A percentile compares a stretch with the other conserved stretches of the same genome.
phyloP scores from a whole-genome alignment of 2,113 vertebrate species.

The Semnornis frantzii region DNA sequence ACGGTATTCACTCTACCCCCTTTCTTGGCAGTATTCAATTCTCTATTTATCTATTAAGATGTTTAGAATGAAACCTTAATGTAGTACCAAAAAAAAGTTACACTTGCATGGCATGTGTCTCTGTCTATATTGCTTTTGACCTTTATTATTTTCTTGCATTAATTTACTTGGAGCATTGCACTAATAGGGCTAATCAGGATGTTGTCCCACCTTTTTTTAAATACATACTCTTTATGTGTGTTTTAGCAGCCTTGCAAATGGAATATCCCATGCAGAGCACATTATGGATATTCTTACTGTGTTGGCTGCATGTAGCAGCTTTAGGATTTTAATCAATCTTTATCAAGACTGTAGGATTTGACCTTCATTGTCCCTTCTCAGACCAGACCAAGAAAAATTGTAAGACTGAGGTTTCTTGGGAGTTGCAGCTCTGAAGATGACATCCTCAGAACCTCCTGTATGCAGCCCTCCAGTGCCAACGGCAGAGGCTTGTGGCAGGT shows the following conservation, averaged over 20 bases:
- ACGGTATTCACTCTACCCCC: background rate
- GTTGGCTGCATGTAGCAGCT: background rate
- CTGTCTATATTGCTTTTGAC: background rate
- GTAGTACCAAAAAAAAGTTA: background rate
- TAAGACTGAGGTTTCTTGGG: accelerated
- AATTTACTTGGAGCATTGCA: background rate
- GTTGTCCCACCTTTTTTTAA: background rate
- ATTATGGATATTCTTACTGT: background rate
- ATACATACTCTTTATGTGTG: background rate
- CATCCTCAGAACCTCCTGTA: accelerated
- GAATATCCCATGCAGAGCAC: background rate
- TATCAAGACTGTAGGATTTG: background rate
- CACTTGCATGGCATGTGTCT: background rate
- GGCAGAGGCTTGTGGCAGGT: accelerated
- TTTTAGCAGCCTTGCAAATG: background rate
- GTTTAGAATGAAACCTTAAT: background rate
- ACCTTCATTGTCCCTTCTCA: accelerated
- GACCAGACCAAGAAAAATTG: background rate
- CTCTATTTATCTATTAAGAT: background rate
- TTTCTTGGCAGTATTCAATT: background rate
- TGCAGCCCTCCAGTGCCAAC: background rate
- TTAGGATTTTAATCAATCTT: background rate
- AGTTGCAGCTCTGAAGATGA: background rate
- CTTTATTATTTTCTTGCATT: background rate
- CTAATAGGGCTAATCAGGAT: background rate